Evolutionary conservation across 2,113 vertebrate species (phyloP).

Genomic region (Poeciliopsis turrubarensis): DNA sequence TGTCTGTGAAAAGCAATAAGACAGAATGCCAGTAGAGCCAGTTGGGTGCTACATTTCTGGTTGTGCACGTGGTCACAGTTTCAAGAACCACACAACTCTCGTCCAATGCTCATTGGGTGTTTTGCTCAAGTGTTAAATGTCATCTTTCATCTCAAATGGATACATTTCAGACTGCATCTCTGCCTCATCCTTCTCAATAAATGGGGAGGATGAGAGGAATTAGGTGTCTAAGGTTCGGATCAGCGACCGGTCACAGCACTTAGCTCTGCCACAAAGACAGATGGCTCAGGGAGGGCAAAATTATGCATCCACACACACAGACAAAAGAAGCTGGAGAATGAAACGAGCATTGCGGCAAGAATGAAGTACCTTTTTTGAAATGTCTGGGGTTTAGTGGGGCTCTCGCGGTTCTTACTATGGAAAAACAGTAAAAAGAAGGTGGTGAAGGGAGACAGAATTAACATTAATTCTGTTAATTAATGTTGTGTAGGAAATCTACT

Average conservation of each 20-base stretch:
- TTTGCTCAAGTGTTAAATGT: constrained; percentile 6
- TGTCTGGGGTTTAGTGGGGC: not conserved
- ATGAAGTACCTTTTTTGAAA: not conserved
- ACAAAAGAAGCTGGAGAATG: not conserved
- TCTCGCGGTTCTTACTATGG: not conserved
- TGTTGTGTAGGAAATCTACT: too few species aligned
- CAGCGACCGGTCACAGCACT: constrained; percentile 32
- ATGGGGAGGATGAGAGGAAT: constrained; percentile 10
- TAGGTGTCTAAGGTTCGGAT: constrained; percentile 24
- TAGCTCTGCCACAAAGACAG: constrained; percentile 24
- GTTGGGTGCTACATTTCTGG: not conserved
- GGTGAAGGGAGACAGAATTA: not conserved
- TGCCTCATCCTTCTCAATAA: constrained; percentile 15
- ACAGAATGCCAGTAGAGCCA: not conserved
- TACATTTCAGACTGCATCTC: constrained; percentile 16
- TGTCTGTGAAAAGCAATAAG: not conserved
- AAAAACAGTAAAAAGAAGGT: not conserved
- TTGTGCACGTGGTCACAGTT: constrained; percentile 23
- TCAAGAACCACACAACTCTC: not conserved
- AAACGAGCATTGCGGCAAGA: not conserved
- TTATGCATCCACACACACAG: constrained; percentile 15
- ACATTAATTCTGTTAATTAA: too few species aligned
- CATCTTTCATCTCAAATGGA: constrained; percentile 15
- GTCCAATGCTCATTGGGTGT: not conserved
- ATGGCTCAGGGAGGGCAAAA: constrained; percentile 4